phyloP scores from a whole-genome alignment of 2,797 vertebrate genomes.

The Halcyon badia region DNA sequence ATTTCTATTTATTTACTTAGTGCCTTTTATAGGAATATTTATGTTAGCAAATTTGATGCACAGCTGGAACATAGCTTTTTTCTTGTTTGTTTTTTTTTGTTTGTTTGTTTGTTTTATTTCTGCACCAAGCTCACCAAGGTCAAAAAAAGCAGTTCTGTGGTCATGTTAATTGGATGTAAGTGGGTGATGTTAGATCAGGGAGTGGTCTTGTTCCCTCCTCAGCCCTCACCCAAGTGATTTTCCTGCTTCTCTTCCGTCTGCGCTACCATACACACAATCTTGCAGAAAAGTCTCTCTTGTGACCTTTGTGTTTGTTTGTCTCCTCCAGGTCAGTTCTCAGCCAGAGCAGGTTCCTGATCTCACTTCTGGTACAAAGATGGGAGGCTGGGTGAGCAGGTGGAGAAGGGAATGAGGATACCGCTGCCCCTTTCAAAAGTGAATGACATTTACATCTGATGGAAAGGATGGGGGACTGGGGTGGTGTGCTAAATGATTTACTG shows the following conservation, averaged over 20 bases:
- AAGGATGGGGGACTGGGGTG: not conserved
- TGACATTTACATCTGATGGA: not conserved
- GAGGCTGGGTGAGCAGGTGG: not conserved
- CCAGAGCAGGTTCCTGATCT: not conserved
- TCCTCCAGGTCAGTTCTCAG: not conserved
- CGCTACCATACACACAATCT: too few species aligned
- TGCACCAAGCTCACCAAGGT: not conserved
- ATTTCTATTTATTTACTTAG: slow-evolving; percentile 23
- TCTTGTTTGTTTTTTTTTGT: too few species aligned
- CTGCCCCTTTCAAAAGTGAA: not conserved
- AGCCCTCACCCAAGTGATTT: not conserved
- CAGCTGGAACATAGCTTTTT: not conserved
- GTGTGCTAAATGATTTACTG: too few species aligned
- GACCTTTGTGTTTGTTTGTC: not conserved
- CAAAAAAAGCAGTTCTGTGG: not conserved
- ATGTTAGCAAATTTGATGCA: not conserved
- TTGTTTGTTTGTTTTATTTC: not conserved
- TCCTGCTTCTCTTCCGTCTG: not conserved
- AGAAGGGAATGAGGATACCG: not conserved
- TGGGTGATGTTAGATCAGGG: not conserved
- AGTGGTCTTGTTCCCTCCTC: not conserved
- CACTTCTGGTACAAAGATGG: not conserved
- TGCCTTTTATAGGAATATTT: slow-evolving; percentile 4
- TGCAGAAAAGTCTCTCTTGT: not conserved
- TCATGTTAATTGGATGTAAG: not conserved